Evolutionary conservation across 2,888 invertebrate species (phyloP).

Genomic region (Cantharis rustica): DNA sequence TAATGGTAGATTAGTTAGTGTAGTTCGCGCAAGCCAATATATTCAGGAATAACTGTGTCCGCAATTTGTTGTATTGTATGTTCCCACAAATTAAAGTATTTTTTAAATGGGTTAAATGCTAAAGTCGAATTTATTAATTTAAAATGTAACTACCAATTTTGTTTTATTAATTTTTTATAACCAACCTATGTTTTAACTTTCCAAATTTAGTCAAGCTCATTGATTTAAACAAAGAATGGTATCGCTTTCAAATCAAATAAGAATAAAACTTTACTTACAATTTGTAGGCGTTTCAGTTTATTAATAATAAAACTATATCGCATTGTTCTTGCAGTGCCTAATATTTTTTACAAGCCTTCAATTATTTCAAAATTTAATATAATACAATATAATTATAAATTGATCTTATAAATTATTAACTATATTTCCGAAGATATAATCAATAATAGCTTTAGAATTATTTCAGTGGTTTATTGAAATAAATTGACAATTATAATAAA

Average conservation of each 20-base stretch:
- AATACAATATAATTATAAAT: not conserved
- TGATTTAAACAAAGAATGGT: not conserved
- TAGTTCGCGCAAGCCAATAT: not conserved
- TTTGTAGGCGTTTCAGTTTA: not conserved
- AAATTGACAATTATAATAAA: not conserved
- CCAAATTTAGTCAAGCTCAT: not conserved
- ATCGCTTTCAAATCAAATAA: not conserved
- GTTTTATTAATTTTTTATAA: not conserved
- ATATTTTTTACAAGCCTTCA: not conserved
- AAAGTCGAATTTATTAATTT: not conserved
- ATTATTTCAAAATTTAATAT: not conserved
- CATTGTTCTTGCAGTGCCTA: not conserved
- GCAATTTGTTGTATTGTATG: not conserved
- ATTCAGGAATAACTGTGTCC: not conserved
- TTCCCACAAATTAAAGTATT: not conserved
- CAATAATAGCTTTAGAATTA: not conserved
- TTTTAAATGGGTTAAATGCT: not conserved
- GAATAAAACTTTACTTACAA: not conserved
- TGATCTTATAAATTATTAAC: not conserved
- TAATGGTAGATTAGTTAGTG: conserved; percentile 2
- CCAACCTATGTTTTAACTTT: not conserved
- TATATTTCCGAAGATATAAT: not conserved
- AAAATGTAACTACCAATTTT: not conserved
- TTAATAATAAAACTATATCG: not conserved
- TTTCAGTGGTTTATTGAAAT: not conserved